Percentiles rank a stretch among this genome's conserved stretches.
Conservation (phyloP, 2,797 vertebrate species). For the Vireo griseus region DNA sequence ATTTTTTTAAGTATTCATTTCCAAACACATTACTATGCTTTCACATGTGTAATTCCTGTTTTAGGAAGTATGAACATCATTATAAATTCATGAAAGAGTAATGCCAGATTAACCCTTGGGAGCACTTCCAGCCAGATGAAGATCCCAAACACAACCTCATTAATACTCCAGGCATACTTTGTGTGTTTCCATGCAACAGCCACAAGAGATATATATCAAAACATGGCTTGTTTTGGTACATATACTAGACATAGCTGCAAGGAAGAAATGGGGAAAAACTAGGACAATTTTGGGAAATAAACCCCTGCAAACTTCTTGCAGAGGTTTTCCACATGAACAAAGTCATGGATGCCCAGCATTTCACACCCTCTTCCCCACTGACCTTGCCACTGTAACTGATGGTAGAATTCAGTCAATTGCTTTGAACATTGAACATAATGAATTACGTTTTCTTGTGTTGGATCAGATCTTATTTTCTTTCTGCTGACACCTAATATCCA, state of each 20-base stretch:
- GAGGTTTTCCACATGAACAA: neutral
- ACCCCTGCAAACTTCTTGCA: fast-evolving
- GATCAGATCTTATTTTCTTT: neutral
- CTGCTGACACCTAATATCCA: neutral
- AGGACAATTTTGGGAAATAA: neutral
- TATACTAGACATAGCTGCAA: neutral
- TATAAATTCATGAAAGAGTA: neutral
- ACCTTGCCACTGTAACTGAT: neutral
- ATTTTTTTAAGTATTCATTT: neutral
- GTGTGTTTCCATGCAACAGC: neutral
- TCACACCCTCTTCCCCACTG: fast-evolving
- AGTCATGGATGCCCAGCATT: neutral
- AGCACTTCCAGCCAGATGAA: neutral
- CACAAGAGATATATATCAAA: neutral
- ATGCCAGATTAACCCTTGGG: neutral
- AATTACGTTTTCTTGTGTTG: neutral
- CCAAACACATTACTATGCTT: neutral
- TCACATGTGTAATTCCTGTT: neutral
- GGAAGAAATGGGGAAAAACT: neutral
- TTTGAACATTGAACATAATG: neutral
- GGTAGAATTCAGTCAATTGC: neutral
- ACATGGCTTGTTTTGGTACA: neutral
- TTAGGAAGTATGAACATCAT: neutral
- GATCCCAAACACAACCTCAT: neutral
- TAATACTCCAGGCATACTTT: neutral